Base-by-base conservation (phyloP, 2,888 invertebrate genomes). In the Anagyrus pseudococci region DNA sequence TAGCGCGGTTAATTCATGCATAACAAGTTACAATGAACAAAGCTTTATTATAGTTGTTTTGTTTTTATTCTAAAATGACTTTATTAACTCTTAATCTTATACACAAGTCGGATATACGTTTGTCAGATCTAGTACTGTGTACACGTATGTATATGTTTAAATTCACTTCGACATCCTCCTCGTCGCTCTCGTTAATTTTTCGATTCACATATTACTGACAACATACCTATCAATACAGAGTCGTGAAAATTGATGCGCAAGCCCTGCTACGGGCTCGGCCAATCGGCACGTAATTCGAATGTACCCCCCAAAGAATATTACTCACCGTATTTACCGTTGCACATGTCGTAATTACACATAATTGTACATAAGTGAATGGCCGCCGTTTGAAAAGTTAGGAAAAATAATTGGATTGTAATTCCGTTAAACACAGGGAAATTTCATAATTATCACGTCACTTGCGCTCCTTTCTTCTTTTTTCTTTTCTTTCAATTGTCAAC, bases 21-120 rank as follows among this genome's bases (percentile, higher is more conserved):
- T n/a, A 29, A 19, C 8, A 41, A 46, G 62, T 66, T 19, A 44
- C 33, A 55, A 44, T 49, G 37, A n/a, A 52, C 52, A 58, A 22
- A 33, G n/a, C 15, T 6, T 62, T 60, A 20, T n/a, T n/a, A n/a
- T n/a, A n/a, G n/a, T n/a, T n/a, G n/a, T n/a, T n/a, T n/a, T n/a
- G n/a, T n/a, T n/a, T n/a, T n/a, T 75, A 77, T 71, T 74, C 75
- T 77, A 76, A 78, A 77, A 78, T 78, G 74, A 72, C 74, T 79
- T 78, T 78, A 79, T 79, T 79, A 75, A 75, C 72, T 75, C 74
- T 76, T 77, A 77, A 74, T 70, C 76, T 78, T 78, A 77, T 78
- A 78, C 75, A 67, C 61, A 67, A 52, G 70, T 75, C 72, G 75
- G 73, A 73, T 75, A 77, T 75, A 75, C 71, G 73, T 70, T 74